These are phyloP conservation scores for Andricus quercusramuli DNA, from an alignment of 2,888 invertebrate species.

Conservation along the genomic window DNA sequence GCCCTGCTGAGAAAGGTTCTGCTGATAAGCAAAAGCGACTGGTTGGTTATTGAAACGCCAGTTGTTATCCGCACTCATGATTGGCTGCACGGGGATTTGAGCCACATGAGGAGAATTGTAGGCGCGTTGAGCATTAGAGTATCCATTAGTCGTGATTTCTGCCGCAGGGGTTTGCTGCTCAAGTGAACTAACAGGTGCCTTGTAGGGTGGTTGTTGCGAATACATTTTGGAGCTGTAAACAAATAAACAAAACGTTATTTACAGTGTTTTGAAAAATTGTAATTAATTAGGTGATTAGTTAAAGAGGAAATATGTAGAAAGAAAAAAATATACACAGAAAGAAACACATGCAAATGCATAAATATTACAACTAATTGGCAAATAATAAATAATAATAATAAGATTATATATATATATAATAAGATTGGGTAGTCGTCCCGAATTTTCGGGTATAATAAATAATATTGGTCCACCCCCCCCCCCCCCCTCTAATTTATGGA, in stretches of 20 bases:
- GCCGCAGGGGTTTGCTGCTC: not conserved
- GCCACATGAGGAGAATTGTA: not conserved
- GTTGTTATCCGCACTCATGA: not conserved
- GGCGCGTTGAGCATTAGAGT: not conserved
- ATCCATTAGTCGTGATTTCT: slow-evolving; percentile 19
- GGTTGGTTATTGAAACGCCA: not conserved
- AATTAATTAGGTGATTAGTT: too few species aligned
- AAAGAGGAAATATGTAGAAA: too few species aligned
- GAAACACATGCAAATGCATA: too few species aligned
- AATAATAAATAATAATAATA: too few species aligned
- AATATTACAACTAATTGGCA: too few species aligned
- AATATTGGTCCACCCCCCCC: too few species aligned
- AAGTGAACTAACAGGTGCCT: not conserved
- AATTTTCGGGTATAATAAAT: too few species aligned
- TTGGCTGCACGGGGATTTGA: not conserved
- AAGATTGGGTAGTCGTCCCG: too few species aligned
- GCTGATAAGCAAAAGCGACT: not conserved
- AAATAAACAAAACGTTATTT: not conserved
- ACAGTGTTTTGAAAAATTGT: not conserved
- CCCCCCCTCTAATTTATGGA: too few species aligned
- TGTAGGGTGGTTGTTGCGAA: slow-evolving; percentile 13
- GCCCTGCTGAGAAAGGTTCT: slow-evolving; percentile 41
- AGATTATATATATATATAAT: too few species aligned
- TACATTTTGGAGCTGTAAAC: slow-evolving; percentile 13
- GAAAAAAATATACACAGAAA: too few species aligned